phyloP scores from a whole-genome alignment of 2,797 vertebrate species.

The Telmatherina bonti region DNA sequence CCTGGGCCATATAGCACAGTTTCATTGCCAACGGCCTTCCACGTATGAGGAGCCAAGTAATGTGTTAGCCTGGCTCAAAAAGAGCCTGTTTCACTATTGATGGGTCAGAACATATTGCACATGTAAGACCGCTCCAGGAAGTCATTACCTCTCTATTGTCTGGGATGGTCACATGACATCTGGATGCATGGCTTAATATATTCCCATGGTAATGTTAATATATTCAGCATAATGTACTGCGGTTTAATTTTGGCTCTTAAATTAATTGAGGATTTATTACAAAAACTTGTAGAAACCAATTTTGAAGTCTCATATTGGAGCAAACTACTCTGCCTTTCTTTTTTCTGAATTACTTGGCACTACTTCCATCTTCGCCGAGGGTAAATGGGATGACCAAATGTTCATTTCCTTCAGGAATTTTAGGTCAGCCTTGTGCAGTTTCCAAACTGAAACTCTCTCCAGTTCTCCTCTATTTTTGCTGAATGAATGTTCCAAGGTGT shows the following conservation, averaged over 20 bases:
- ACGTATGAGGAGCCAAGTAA: conserved; percentile 74
- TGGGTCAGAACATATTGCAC: conserved; percentile 59
- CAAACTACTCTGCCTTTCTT: conserved; percentile 29
- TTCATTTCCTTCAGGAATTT: conserved; percentile 38
- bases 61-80: conserved; percentile 72
- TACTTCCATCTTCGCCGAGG: background rate
- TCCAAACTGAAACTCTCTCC: conserved; percentile 10
- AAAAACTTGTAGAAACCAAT: conserved; percentile 44
- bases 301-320: conserved; percentile 47
- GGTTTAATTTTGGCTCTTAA: conserved; percentile 49
- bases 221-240: conserved; percentile 44
- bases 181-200: conserved; percentile 49
- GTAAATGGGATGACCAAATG: conserved; percentile 21
- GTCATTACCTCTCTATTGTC: conserved; percentile 61
- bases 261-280: conserved; percentile 60
- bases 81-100: conserved; percentile 60
- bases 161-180: conserved; percentile 49
- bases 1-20: conserved; percentile 79
- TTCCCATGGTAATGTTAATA: conserved; percentile 44
- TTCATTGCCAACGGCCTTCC: conserved; percentile 70
- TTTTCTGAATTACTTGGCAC: conserved; percentile 26
- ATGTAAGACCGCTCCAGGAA: conserved; percentile 45
- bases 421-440: conserved; percentile 11
- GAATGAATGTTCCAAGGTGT: conserved; percentile 55
- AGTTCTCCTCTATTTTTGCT: conserved; percentile 20